Conservation (phyloP, 1,140 invertebrate species). For the Lerema accius region DNA sequence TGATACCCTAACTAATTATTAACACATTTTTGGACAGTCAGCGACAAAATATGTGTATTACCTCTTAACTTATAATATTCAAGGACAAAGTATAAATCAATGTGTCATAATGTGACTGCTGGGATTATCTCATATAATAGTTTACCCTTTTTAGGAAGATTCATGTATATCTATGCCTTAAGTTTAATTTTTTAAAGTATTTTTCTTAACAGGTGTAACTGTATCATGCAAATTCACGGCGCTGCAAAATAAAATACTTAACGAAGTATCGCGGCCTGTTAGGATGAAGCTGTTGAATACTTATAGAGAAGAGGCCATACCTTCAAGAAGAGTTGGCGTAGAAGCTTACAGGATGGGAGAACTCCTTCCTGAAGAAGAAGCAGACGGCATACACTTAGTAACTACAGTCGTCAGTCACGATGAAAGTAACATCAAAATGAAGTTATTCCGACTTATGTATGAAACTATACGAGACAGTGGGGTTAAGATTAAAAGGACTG, state of each 20-base stretch:
- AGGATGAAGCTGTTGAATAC: slow-evolving; percentile 47
- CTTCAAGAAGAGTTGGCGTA: slow-evolving; percentile 35
- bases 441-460: slow-evolving; percentile 66
- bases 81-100: no score
- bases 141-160: no score
- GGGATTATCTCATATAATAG: no score
- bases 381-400: neutral
- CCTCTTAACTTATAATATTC: no score
- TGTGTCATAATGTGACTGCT: no score
- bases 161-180: no score
- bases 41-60: no score
- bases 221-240: no score
- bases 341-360: slow-evolving; percentile 17
- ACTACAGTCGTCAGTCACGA: slow-evolving; percentile 27
- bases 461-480: slow-evolving; percentile 64
- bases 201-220: no score
- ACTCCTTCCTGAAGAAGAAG: neutral
- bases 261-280: slow-evolving; percentile 50
- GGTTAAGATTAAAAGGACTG: slow-evolving; percentile 57
- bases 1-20: no score
- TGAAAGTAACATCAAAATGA: slow-evolving; percentile 62
- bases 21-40: no score
- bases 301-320: neutral
- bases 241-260: slow-evolving; percentile 40
- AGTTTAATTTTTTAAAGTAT: no score